Evolutionary conservation across 1,140 invertebrate genomes (phyloP), one percentile per base, ranked within the genome.

Genomic region (Zaprionus kolodkinae): DNA sequence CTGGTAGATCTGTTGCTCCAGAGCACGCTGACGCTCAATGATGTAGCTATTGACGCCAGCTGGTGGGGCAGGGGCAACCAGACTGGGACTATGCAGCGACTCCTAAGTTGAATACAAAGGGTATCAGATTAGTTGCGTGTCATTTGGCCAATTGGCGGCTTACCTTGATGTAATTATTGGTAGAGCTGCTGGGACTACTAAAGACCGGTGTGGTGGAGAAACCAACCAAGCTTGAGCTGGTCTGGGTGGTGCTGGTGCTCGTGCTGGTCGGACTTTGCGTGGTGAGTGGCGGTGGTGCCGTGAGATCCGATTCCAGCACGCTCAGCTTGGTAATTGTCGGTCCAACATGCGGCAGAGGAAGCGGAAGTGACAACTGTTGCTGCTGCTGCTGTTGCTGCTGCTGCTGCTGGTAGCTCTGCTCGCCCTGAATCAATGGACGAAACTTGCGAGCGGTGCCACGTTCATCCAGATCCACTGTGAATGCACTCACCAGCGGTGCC

Each of bases 401-500:
- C 6, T 59, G 71, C 13, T 79, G 73, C 38, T 30, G 70, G 27
- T 90, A 92, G 57, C 94, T 74, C n/a, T 79, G 70, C 35, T 52
- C 64, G 12, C 91, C 92, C 66, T 93, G 93, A 72, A 93, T 94
- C 61, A 96, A 94, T 2, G 96, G 96, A 62, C 96, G 95, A 2
- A 97, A 95, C 85, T 95, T 96, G 71, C 96, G 95, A 0, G 96
- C 96, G 15, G 95, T 82, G 1, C 96, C 96, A 33, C 94, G 93
- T 57, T 95, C 95, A 80, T 97, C 96, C 90, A 97, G 95, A 77
- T 97, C 96, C 2, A 97, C 96, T 0, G 96, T 97, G 79, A 97
- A 97, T 0, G 96, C 96, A 1, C 96, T 96, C 1, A 97, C 95
- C 35, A 97, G 82, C 0, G 96, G 96, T 6, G 96, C 96, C 74